Evolutionary conservation across 2,113 vertebrate genomes (phyloP).

Genomic region (Psephotus haematonotus): DNA sequence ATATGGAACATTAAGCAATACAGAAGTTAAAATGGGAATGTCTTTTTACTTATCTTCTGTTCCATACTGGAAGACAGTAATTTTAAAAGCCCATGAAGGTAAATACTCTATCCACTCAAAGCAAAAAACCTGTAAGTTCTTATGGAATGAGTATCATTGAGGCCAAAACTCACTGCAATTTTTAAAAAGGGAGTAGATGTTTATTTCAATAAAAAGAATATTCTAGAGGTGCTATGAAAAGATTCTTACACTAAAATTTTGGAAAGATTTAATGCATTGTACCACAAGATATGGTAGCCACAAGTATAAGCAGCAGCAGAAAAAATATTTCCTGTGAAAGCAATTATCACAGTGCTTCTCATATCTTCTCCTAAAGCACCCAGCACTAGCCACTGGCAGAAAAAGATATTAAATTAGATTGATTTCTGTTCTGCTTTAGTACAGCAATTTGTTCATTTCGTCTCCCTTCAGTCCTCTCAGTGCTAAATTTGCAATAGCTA

Average conservation of each 20-base stretch:
- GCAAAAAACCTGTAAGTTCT: not conserved
- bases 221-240: not conserved
- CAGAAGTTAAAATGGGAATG: not conserved
- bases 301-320: not conserved
- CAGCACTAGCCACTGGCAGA: slow-evolving; percentile 2
- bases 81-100: not conserved
- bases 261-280: not conserved
- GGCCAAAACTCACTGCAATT: not conserved
- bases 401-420: slow-evolving; percentile 38
- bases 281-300: not conserved
- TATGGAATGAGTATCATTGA: not conserved
- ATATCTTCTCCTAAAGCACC: not conserved
- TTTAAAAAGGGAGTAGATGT: not conserved
- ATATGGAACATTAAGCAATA: slow-evolving; percentile 12
- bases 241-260: not conserved
- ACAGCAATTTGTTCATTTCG: not conserved
- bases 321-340: slow-evolving; percentile 36
- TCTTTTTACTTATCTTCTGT: not conserved
- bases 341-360: slow-evolving; percentile 32
- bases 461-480: not conserved
- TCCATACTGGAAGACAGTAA: slow-evolving; percentile 13
- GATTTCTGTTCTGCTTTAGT: not conserved
- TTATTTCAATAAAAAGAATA: not conserved
- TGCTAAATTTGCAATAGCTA: not conserved
- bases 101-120: slow-evolving; percentile 16